Evolutionary conservation across 2,888 invertebrate species (phyloP), one percentile per base, ranked within the genome.

Genomic region (Clistopyga incitator): DNA sequence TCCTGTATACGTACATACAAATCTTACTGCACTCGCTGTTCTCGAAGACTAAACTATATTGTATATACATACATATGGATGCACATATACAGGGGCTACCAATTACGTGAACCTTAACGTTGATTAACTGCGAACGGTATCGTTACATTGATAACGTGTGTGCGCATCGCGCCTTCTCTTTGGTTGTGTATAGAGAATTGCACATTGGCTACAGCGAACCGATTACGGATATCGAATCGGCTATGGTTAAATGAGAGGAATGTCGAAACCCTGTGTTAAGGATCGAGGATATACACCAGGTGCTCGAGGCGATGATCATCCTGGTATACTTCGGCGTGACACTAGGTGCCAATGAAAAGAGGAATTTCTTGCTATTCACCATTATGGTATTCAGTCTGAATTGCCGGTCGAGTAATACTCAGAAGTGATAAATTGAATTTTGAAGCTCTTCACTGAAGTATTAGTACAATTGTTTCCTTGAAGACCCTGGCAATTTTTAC

Each of bases 41-140:
- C 23, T 45, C 23, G 23, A n/a, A 45, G 18, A 65, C 18, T 34
- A 18, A 59, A n/a, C n/a, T 34, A 59, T 15, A n/a, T 59, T 59
- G 13, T 6, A 11, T 54, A 18, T 52, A 56, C 15, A 25, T 47
- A 47, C 15, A 47, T 50, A 50, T 50, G 13, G 25, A 56, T 25
- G 10, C 18, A 38, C n/a, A 64, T 45, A 59, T 25, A 34, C n/a
- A 23, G 34, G 29, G n/a, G 52, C 23, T 68, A 45, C 67, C 72
- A 67, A 81, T 77, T 78, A 52, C 72, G 50, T 52, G 54, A 78
- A 15, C 72, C 71, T 56, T 45, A 72, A 78, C 77, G 65, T 81
- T 77, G 81, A 81, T 81, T 77, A 78, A 81, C 81, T 67, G 77
- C 77, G 45, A 81, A 72, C 67, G 67, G 50, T 67, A 67, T 81